Conservation (phyloP, 2,113 vertebrate genomes). For the Erinaceus europaeus region DNA sequence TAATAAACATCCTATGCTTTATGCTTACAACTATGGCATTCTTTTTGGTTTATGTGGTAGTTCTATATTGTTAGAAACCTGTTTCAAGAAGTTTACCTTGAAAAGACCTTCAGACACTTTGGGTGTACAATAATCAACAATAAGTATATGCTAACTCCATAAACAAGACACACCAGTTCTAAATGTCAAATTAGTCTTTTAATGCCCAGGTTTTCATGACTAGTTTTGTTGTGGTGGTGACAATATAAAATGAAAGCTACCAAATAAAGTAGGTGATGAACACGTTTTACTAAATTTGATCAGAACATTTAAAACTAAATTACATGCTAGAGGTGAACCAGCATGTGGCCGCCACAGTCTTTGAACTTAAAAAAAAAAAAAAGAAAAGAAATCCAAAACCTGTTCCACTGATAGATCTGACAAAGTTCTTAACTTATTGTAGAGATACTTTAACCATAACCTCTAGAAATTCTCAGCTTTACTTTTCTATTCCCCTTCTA, state of each 20-base stretch:
- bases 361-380: slow-evolving; percentile 1
- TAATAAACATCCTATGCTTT: neutral
- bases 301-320: neutral
- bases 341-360: neutral
- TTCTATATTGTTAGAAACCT: neutral
- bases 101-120: neutral
- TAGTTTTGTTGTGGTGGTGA: neutral
- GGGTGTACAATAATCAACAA: neutral
- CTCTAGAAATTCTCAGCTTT: neutral
- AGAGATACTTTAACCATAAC: neutral
- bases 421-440: neutral
- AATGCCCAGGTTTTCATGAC: neutral
- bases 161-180: neutral
- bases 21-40: neutral
- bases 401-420: neutral
- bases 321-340: neutral
- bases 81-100: neutral
- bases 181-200: neutral
- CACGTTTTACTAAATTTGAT: neutral
- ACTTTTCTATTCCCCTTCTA: neutral
- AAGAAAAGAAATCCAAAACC: neutral
- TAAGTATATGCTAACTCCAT: neutral
- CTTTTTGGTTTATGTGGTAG: neutral
- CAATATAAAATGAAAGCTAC: neutral
- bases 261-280: neutral